Conservation (phyloP, 1,140 invertebrate species). For the Halesus radiatus region DNA sequence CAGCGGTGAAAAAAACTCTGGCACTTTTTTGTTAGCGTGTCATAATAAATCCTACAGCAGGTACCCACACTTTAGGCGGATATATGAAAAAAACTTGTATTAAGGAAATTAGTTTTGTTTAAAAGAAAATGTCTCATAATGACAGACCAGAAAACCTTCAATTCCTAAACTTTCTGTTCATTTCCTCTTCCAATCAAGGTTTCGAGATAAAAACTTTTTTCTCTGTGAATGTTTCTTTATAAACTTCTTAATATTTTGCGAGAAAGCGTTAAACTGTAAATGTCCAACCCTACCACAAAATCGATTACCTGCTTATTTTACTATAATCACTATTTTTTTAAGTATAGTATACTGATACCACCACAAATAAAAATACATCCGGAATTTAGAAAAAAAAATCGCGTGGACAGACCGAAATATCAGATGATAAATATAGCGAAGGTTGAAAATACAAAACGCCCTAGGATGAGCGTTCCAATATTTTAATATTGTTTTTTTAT, state of each 20-base stretch:
- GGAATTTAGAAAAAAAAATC: not conserved
- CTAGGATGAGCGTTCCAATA: conserved; percentile 28
- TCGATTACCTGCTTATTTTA: no score
- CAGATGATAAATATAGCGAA: conserved; percentile 8
- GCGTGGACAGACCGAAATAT: not conserved
- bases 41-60: not conserved
- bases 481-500: conserved; percentile 21
- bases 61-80: conserved; percentile 6
- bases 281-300: no score
- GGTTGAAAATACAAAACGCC: conserved; percentile 14
- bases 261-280: no score
- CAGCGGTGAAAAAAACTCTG: no score
- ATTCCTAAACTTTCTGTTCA: no score
- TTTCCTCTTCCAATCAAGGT: no score
- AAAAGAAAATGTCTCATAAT: conserved; percentile 4
- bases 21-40: not conserved
- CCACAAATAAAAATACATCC: not conserved
- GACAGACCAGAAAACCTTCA: not conserved
- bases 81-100: not conserved
- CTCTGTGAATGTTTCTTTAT: no score
- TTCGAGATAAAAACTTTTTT: no score
- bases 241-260: no score
- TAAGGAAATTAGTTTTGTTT: conserved; percentile 32
- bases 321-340: not conserved
- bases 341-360: no score